Conservation (phyloP, 2,113 vertebrate species). For the Myocastor coypus region DNA sequence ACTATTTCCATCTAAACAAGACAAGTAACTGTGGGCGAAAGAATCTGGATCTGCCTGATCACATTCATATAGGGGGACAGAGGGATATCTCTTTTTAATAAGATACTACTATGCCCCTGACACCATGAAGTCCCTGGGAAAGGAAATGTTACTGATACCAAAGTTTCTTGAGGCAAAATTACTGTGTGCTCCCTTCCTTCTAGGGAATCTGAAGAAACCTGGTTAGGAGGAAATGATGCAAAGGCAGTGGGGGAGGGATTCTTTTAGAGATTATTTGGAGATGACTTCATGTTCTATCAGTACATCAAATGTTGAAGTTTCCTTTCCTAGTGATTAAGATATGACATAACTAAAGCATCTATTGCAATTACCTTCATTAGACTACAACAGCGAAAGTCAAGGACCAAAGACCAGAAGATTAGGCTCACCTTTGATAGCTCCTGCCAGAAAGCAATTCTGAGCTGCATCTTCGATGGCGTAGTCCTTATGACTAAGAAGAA, state of each 20-base stretch:
- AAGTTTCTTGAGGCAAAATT: background rate
- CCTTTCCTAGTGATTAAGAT: background rate
- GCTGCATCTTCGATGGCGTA: conserved; percentile 40
- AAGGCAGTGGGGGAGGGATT: background rate
- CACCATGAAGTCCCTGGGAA: background rate
- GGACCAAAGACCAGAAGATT: background rate
- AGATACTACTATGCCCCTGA: conserved; percentile 7
- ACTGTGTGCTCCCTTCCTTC: background rate
- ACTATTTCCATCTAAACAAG: background rate
- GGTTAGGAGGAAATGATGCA: background rate
- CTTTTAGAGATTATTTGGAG: background rate
- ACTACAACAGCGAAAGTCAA: background rate
- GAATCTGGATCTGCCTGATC: background rate
- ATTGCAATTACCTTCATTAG: background rate
- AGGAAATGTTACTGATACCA: background rate
- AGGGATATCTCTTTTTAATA: background rate
- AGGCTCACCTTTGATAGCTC: background rate
- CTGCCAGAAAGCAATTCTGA: conserved; percentile 45
- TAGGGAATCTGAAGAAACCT: conserved; percentile 9
- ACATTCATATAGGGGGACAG: background rate
- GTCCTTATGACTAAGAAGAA: conserved; percentile 74
- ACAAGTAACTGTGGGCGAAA: background rate
- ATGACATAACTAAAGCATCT: background rate
- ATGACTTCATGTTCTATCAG: background rate
- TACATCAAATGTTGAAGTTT: background rate